Conservation (phyloP, 2,113 vertebrate genomes). For the Raja brachyura region DNA sequence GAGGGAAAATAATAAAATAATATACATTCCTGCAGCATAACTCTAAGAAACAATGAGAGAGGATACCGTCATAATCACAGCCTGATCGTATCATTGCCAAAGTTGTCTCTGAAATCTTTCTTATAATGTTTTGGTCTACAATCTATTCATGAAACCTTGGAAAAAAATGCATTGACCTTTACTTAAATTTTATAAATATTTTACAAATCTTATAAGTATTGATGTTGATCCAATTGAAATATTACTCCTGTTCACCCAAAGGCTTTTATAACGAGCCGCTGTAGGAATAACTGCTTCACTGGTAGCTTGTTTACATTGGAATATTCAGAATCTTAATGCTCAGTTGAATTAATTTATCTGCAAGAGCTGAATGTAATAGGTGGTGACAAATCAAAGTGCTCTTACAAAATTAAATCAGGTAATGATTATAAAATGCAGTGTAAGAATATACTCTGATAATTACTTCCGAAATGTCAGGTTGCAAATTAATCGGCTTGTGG, state of each 20-base stretch:
- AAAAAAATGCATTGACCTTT: background rate
- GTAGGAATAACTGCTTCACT: background rate
- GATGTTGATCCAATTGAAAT: constrained; percentile 4
- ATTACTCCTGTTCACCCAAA: background rate
- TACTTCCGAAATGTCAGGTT: background rate
- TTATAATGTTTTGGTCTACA: background rate
- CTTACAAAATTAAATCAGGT: constrained; percentile 2
- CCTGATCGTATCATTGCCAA: background rate
- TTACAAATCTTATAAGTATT: constrained; percentile 21
- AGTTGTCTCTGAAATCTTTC: background rate
- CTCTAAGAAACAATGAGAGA: background rate
- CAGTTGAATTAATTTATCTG: background rate
- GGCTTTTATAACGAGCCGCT: background rate
- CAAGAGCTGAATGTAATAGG: background rate
- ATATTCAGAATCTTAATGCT: background rate
- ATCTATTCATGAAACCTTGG: background rate
- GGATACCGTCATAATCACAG: background rate
- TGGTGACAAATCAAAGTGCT: background rate
- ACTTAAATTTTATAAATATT: background rate
- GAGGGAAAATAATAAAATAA: background rate
- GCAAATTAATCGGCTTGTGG: background rate
- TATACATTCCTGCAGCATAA: background rate
- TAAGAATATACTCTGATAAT: background rate
- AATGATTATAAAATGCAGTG: constrained; percentile 3
- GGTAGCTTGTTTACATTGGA: background rate